Evolutionary conservation across 2,113 vertebrate genomes (phyloP), one percentile per base, ranked within the genome.

Genomic region (Barnardius zonarius): DNA sequence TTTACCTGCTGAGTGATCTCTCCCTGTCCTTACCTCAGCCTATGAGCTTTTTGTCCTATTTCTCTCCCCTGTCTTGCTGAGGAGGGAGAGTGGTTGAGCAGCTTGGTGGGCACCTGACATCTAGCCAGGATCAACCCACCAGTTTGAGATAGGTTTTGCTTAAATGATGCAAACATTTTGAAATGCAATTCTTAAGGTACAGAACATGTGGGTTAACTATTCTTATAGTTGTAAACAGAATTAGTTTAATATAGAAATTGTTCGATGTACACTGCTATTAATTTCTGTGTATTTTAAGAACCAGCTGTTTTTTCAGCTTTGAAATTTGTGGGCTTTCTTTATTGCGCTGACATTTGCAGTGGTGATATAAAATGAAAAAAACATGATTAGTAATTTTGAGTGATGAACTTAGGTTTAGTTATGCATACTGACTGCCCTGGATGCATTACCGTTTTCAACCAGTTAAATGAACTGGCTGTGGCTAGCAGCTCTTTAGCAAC

Each of bases 41-140:
- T 22, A 5, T 0, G 7, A 75, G 11, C 4, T 13, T 52, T 85
- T 77, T 6, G 3, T 39, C 3, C 1, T 35, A 7, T 69, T 57
- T 74, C 22, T 7, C 19, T 1, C 12, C 5, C 5, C 8, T 63
- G 18, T 27, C 11, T 37, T 46, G 22, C 11, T 28, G 55, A 78
- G 23, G 13, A 80, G 6, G 3, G 7, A 55, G 5, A 80, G 33
- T 78, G 10, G 7, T 22, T 17, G 62, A 52, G 19, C 6, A 3
- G 5, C n/a, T 94, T 91, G 35, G 16, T 62, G 20, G 11, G 35
- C 5, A 33, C 11, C 13, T 68, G 39, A 3, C 6, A 1, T 83
- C 24, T 25, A 41, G 28, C n/a, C 23, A 61, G 6, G 30, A 10
- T 55, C 35, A 77, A 6, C 44, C 30, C 44, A 54, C 14, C 39